Base-by-base conservation (phyloP, 2,797 vertebrate genomes). In the Falco berigora region DNA sequence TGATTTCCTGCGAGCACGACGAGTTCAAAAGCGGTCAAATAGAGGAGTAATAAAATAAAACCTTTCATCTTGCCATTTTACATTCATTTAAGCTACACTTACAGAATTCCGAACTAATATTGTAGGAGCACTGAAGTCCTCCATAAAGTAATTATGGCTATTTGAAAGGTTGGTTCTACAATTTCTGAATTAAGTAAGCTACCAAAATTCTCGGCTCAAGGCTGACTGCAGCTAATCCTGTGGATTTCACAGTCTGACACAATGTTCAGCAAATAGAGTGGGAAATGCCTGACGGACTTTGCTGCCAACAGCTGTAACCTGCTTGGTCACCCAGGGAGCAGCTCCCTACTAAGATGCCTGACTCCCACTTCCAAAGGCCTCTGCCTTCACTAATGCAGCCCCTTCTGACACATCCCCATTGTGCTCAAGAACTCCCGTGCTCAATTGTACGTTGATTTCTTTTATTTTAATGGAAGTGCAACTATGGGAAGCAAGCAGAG, bases 51-150 rank as follows among this genome's bases (percentile, higher is more conserved):
- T 97, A 94, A 97, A 95, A 94, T 88, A 86, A 95, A 95, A 72
- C 92, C 92, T 97, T 97, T 97, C 95, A 97, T 97, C 97, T 94
- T 86, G 75, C 90, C 92, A 94, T 88, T 96, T 96, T 96, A 96
- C 92, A 96, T 91, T 86, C 66, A 42, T 71, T 97, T 96, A 92
- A 83, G 92, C 69, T 92, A 53, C 76, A 90, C 88, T 95, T 97
- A 97, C 76, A 96, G 94, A 92, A 94, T 92, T 53, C 74, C 84
- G 88, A 94, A 92, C 79, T 42, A 88, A 94, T 58, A 79, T 13
- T 73, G 83, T 25, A 79, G 88, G 76, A 74, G 88, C 47, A 64
- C 88, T 77, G 75, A 90, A 94, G 88, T 92, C 88, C 85, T 91
- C 80, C 77, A 73, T 88, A 42, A 95, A 88, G 94, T 94, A 96